Evolutionary conservation across 2,113 vertebrate genomes (phyloP), one percentile per base, ranked within the genome.

Genomic region (Sylvia atricapilla): DNA sequence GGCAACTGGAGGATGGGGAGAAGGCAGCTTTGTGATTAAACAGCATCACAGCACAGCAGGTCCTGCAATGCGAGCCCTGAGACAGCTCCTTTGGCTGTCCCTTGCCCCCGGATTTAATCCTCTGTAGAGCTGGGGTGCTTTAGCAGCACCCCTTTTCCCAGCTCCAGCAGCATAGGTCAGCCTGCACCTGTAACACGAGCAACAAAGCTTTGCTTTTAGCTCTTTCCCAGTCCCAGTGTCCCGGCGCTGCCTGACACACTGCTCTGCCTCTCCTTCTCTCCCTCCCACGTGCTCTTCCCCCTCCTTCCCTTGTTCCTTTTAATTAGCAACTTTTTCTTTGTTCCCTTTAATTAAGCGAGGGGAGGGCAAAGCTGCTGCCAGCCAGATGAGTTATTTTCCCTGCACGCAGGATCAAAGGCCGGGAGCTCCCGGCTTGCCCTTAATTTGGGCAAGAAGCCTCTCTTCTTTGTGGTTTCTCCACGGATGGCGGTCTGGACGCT

Each of bases 321-420:
- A 97, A 97, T 97, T 97, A 96, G 87, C 56, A 95, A 95, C 87
- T 93, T 88, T 66, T 80, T 8, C 94, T 96, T 96, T 95, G 79
- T 95, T 97, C 95, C 92, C 83, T 96, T 77, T 97, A 97, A 96
- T 97, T 96, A 97, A 62, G 47, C 39, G 37, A 87, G 84, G 37
- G 91, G 76, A 95, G 91, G 85, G 78, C 49, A 22, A 79, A 86
- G 89, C 31, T 67, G 86, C 91, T 87, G 89, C 72, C 94, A 96
- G 83, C 89, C 89, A 53, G 47, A 95, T 73, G 94, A 97, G 90
- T 95, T 93, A 92, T 97, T 91, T 87, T 77, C 43, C 10, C 82
- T 3, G 1, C 1, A 0, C 33, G 8, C 15, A 7, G 91, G 95
- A 96, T 96, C 96, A 96, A 97, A 97, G 94, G 46, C 77, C 15